Evolutionary conservation across 37 sponge, comb jelly and placozoan genomes (phyloP).

Genomic region (Aplysina aerophoba): DNA sequence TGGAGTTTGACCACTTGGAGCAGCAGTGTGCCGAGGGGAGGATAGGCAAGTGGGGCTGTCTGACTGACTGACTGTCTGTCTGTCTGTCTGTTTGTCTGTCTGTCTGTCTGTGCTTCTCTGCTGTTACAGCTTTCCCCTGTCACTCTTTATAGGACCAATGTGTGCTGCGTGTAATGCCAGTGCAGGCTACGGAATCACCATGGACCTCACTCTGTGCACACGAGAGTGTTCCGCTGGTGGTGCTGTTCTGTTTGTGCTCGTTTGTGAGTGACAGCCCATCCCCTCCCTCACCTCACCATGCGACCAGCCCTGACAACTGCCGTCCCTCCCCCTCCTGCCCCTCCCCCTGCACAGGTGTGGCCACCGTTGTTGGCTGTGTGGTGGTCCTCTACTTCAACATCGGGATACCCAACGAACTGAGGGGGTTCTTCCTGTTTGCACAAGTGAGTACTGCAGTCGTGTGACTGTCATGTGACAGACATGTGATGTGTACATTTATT

Average conservation of each 20-base stretch:
- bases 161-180: slow-evolving; percentile 52
- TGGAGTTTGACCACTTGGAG: slow-evolving; percentile 9
- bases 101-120: background rate
- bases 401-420: slow-evolving; percentile 52
- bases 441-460: slow-evolving; percentile 39
- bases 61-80: too few relatives aligned
- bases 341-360: background rate
- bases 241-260: slow-evolving; percentile 48
- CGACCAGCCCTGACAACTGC: too few relatives aligned
- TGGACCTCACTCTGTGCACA: slow-evolving; percentile 62
- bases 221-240: background rate
- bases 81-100: too few relatives aligned
- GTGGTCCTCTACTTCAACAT: slow-evolving; percentile 15
- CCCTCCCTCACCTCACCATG: background rate
- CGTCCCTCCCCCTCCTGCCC: background rate
- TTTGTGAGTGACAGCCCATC: slow-evolving; percentile 35
- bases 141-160: slow-evolving; percentile 38
- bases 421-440: slow-evolving; percentile 75
- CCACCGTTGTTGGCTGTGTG: background rate
- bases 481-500: background rate
- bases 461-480: background rate
- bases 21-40: background rate
- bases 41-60: background rate
- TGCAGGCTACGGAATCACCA: slow-evolving; percentile 45
- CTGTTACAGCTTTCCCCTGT: background rate